A percentile compares a stretch with the other conserved stretches of the same genome.
phyloP scores from a whole-genome alignment of 2,113 vertebrate genomes.

The Maylandia zebra region DNA sequence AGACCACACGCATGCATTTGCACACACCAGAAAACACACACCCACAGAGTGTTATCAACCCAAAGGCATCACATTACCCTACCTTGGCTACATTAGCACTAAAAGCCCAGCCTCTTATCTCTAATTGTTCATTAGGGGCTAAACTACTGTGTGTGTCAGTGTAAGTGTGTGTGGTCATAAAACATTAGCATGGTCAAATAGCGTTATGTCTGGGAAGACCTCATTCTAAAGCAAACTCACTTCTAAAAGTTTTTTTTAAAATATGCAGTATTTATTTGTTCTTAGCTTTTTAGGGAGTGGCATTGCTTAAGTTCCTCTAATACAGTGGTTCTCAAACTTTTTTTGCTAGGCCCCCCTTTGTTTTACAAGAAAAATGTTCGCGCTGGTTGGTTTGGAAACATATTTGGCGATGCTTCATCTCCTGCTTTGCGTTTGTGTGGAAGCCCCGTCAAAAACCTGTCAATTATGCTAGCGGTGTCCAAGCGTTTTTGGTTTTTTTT shows the following conservation, averaged over 20 bases:
- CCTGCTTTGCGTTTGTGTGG: background rate
- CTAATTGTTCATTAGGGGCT: conserved; percentile 53
- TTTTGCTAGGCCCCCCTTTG: background rate
- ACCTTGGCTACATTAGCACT: conserved; percentile 51
- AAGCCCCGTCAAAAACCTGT: background rate
- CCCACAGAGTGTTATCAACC: conserved; percentile 21
- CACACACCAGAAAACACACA: background rate
- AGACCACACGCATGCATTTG: conserved; percentile 36
- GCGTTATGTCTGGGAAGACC: background rate
- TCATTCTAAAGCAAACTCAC: background rate
- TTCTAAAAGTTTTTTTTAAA: rapidly evolving
- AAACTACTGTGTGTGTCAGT: conserved; percentile 10
- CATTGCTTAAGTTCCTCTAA: background rate
- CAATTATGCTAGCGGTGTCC: background rate
- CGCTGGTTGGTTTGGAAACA: background rate
- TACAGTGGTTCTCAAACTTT: background rate
- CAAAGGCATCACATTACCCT: conserved; percentile 54
- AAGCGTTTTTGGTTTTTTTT: background rate
- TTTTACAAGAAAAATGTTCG: background rate
- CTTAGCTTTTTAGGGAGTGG: background rate
- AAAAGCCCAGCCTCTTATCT: conserved; percentile 57
- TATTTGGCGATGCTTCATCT: background rate
- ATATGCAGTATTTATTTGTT: background rate
- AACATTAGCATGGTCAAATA: background rate
- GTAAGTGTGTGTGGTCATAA: conserved; percentile 23